These are phyloP conservation scores for Lordiphosa clarofinis DNA, from an alignment of 1,140 invertebrate genomes.

Conservation along the genomic window DNA sequence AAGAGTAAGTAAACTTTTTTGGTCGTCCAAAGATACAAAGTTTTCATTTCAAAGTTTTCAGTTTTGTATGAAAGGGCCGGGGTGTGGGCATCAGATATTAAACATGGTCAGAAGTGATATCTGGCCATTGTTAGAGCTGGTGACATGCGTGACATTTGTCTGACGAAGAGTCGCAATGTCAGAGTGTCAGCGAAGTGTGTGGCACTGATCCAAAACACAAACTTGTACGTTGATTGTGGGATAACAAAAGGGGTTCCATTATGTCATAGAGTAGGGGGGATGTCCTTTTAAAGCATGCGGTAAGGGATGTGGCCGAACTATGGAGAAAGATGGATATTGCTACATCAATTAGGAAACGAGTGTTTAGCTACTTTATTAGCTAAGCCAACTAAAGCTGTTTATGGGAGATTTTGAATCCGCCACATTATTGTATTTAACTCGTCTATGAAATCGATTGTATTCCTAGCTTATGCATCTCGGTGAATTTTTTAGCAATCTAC, in stretches of 20 bases:
- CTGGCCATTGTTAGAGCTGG: conserved; percentile 46
- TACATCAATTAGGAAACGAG: too few species aligned
- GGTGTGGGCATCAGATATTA: conserved; percentile 22
- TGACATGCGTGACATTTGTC: conserved; percentile 65
- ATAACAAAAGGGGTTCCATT: conserved; percentile 31
- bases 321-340: too few species aligned
- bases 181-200: conserved; percentile 43
- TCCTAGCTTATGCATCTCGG: too few species aligned
- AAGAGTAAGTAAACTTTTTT: conserved; percentile 59
- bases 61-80: conserved; percentile 29
- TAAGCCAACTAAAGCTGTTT: too few species aligned
- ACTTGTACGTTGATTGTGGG: conserved; percentile 23
- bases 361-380: too few species aligned
- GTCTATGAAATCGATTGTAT: too few species aligned
- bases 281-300: too few species aligned
- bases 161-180: conserved; percentile 16
- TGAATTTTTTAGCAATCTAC: too few species aligned
- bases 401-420: too few species aligned
- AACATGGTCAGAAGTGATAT: conserved; percentile 45
- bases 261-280: too few species aligned
- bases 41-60: conserved; percentile 42
- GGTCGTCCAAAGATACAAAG: conserved; percentile 49
- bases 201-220: conserved; percentile 33
- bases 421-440: too few species aligned
- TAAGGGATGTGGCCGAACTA: too few species aligned